Conservation (phyloP, 2,888 invertebrate species). For the Julus scanicus region DNA sequence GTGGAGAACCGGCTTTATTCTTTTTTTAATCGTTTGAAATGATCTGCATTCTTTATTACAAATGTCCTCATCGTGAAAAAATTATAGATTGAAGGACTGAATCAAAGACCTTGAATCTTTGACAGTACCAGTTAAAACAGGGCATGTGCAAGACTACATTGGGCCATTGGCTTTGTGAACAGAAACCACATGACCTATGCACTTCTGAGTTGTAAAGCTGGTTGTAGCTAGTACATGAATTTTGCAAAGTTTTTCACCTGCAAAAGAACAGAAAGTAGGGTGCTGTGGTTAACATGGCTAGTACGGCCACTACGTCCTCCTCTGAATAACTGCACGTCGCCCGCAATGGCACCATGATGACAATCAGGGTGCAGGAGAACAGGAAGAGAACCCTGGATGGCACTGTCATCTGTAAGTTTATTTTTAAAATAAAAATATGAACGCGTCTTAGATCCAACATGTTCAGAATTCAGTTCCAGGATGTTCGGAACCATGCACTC, state of each 20-base stretch:
- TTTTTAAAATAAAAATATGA: slow-evolving; percentile 14
- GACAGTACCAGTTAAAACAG: too few relatives aligned
- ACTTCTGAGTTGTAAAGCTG: not conserved
- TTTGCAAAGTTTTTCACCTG: slow-evolving; percentile 71
- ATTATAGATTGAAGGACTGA: too few relatives aligned
- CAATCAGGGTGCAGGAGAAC: slow-evolving; percentile 88
- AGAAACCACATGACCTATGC: not conserved
- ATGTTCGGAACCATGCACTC: slow-evolving; percentile 63
- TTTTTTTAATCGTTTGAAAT: too few relatives aligned
- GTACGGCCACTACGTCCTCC: slow-evolving; percentile 91
- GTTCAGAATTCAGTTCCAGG: not conserved
- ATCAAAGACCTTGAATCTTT: too few relatives aligned
- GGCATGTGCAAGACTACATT: too few relatives aligned
- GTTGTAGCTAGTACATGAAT: not conserved
- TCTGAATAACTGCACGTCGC: slow-evolving; percentile 85
- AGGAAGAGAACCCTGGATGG: slow-evolving; percentile 94
- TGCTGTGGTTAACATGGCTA: slow-evolving; percentile 94
- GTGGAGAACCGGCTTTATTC: too few relatives aligned
- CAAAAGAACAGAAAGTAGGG: slow-evolving; percentile 98
- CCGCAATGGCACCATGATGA: slow-evolving; percentile 85
- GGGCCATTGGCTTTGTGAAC: too few relatives aligned
- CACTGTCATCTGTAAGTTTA: slow-evolving; percentile 76
- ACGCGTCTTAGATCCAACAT: not conserved
- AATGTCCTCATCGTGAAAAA: too few relatives aligned
- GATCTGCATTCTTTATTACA: too few relatives aligned